Percentiles rank a stretch among this genome's conserved stretches.
Conservation (phyloP, 1,140 invertebrate genomes). For the Pantala flavescens region DNA sequence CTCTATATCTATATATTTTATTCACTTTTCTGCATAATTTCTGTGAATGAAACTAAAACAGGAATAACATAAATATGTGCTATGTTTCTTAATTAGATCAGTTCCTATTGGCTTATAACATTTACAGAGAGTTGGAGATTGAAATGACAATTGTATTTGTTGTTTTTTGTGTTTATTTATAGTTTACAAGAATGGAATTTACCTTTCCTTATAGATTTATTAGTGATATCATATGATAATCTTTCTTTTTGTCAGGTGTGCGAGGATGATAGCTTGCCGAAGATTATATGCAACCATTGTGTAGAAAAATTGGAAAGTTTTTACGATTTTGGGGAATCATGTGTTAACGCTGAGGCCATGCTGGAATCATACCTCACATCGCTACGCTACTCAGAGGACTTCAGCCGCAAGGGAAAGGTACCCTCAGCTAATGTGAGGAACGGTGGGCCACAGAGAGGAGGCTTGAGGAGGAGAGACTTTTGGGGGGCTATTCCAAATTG, state of each 20-base stretch:
- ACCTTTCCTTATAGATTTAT: too few relatives aligned
- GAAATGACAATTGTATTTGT: too few relatives aligned
- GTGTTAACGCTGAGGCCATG: slow-evolving; percentile 54
- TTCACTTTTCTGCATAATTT: too few relatives aligned
- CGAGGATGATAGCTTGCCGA: slow-evolving; percentile 56
- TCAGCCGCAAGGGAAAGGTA: slow-evolving; percentile 51
- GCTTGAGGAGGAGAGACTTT: not conserved
- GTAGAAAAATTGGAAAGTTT: slow-evolving; percentile 49
- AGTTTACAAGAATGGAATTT: too few relatives aligned
- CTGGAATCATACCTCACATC: slow-evolving; percentile 53
- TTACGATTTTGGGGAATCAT: slow-evolving; percentile 50
- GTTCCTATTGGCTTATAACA: too few relatives aligned
- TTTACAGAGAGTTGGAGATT: too few relatives aligned
- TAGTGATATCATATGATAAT: too few relatives aligned
- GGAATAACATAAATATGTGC: too few relatives aligned
- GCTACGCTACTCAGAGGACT: slow-evolving; percentile 46
- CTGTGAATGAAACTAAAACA: too few relatives aligned
- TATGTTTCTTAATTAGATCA: too few relatives aligned
- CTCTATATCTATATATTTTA: too few relatives aligned
- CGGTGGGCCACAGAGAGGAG: not conserved
- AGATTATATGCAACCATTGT: slow-evolving; percentile 56
- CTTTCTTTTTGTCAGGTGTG: slow-evolving; percentile 40
- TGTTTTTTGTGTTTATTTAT: too few relatives aligned
- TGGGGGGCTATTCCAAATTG: not conserved
- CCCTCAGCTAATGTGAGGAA: not conserved